A percentile compares a stretch with the other conserved stretches of the same genome.
These are phyloP conservation scores for Perodicticus potto DNA, from an alignment of 2,797 vertebrate species.

Conservation along the genomic window DNA sequence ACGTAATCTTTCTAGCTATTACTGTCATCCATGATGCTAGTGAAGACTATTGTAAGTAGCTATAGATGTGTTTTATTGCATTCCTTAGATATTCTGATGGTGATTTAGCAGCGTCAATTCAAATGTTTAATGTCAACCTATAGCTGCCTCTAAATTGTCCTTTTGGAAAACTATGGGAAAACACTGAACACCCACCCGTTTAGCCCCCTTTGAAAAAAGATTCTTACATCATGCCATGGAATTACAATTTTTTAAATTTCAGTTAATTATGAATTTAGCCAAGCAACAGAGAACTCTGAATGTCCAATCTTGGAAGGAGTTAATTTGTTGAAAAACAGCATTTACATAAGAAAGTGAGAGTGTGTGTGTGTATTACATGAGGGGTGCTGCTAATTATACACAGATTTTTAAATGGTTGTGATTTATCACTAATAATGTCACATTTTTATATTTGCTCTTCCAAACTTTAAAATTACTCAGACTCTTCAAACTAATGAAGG, in stretches of 20 bases:
- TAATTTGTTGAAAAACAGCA: conserved; percentile 27
- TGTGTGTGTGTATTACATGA: background rate
- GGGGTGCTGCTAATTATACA: background rate
- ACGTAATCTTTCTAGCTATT: background rate
- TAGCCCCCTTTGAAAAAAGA: background rate
- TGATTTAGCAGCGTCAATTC: background rate
- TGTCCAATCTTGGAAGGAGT: background rate
- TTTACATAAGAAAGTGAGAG: background rate
- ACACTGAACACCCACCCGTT: background rate
- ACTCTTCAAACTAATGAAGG: background rate
- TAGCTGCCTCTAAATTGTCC: background rate
- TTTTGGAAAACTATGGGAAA: conserved; percentile 46
- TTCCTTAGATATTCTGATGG: conserved; percentile 21
- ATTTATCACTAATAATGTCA: conserved; percentile 13
- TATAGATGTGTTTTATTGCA: conserved; percentile 45
- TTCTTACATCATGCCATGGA: background rate
- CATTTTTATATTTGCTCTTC: conserved; percentile 40
- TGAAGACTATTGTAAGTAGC: background rate
- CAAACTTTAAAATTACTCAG: conserved; percentile 17
- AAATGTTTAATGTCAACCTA: conserved; percentile 49
- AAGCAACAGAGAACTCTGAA: conserved; percentile 4
- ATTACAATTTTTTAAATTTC: conserved; percentile 29
- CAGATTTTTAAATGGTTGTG: conserved; percentile 18
- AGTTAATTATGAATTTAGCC: conserved; percentile 23
- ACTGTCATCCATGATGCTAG: background rate